Evolutionary conservation across 2,888 invertebrate genomes (phyloP), one percentile per base, ranked within the genome.

Genomic region (Acanthosoma haemorrhoidale): DNA sequence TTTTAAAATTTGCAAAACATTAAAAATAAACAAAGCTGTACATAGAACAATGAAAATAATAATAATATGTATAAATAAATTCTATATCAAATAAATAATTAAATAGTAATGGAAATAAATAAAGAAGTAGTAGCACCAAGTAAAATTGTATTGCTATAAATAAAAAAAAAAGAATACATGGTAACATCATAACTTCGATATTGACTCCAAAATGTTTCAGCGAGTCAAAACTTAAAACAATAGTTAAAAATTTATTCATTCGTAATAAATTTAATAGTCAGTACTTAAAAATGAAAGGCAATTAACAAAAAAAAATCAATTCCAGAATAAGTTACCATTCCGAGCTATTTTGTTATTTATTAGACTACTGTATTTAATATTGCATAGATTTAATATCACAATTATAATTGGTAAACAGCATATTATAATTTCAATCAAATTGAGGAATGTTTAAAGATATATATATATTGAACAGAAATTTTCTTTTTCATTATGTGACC

Each of bases 361-460:
- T 67, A 51, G 41, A 64, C 64, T 64, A 64, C 64, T 64, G 64
- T 64, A 64, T n/a, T n/a, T n/a, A n/a, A n/a, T n/a, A n/a, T n/a
- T n/a, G n/a, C n/a, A n/a, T n/a, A 39, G 34, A 64, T n/a, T 64
- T 64, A 64, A 64, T 64, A 64, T 64, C 64, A 64, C 64, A 64
- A 39, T 64, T 64, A 41, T 64, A 64, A 64, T 39, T 64, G 64
- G 64, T 64, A 64, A 64, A 64, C 64, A 39, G 64, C 41, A 41
- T 64, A 57, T 64, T 16, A 34, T 59, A 59, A 6, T 64, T 31
- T 41, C 41, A 18, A 41, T 36, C 25, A 64, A 38, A n/a, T 64
- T 25, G 21, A 64, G 64, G 64, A 64, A 64, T 64, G 29, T 29
- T 36, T 39, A 29, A 41, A 64, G 38, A 64, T 64, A 64, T 41